Conservation (phyloP, 1,140 invertebrate genomes). For the Panagrolaimus sp. region DNA sequence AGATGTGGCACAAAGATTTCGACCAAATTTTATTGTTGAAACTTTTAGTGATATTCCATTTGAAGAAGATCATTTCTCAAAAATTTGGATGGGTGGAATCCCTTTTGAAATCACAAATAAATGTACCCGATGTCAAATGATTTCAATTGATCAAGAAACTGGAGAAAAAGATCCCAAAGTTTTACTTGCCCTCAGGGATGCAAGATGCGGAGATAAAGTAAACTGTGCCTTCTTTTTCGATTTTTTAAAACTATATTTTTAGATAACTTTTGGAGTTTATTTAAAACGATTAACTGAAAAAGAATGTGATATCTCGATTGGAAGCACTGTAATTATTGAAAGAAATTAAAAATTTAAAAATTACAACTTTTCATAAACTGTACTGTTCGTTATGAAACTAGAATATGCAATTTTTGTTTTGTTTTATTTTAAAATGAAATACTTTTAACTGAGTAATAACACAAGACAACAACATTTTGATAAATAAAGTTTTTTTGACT, state of each 20-base stretch:
- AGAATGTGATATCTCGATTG: neutral
- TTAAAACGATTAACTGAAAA: slow-evolving; percentile 24
- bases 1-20: slow-evolving; percentile 64
- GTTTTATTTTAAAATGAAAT: too few species aligned
- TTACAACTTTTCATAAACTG: too few species aligned
- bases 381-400: too few species aligned
- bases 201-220: slow-evolving; percentile 57
- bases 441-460: too few species aligned
- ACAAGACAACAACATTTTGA: too few species aligned
- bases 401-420: too few species aligned
- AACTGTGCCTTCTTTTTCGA: neutral
- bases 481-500: too few species aligned
- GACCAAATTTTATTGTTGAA: slow-evolving; percentile 65
- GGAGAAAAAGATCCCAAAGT: slow-evolving; percentile 76
- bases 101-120: slow-evolving; percentile 65
- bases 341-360: too few species aligned
- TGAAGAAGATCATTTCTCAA: slow-evolving; percentile 72
- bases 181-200: slow-evolving; percentile 69
- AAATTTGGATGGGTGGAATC: slow-evolving; percentile 69
- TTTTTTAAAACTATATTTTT: slow-evolving; percentile 18
- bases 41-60: slow-evolving; percentile 63
- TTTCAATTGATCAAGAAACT: slow-evolving; percentile 80
- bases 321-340: too few species aligned
- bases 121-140: slow-evolving; percentile 85
- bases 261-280: slow-evolving; percentile 46